phyloP scores from a whole-genome alignment of 2,113 vertebrate genomes.

The Centropus unirufus region DNA sequence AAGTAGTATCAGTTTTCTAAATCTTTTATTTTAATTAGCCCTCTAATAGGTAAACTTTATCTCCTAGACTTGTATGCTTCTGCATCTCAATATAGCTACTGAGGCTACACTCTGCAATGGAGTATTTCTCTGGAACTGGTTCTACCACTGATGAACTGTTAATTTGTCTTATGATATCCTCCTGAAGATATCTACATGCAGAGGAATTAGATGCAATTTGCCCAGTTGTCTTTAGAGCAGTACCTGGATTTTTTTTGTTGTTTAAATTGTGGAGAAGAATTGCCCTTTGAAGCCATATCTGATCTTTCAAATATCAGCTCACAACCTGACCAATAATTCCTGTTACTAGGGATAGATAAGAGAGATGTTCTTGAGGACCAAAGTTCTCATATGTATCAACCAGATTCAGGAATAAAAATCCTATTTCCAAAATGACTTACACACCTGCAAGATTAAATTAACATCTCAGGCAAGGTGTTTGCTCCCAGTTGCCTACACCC shows the following conservation, averaged over 20 bases:
- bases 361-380: background rate
- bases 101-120: background rate
- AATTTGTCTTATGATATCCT: background rate
- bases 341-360: background rate
- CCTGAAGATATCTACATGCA: background rate
- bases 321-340: background rate
- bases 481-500: background rate
- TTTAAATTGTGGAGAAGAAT: background rate
- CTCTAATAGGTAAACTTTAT: background rate
- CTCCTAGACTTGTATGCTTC: background rate
- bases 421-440: background rate
- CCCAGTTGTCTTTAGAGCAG: background rate
- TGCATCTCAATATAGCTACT: background rate
- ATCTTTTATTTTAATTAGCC: background rate
- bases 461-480: background rate
- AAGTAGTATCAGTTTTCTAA: background rate
- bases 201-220: background rate
- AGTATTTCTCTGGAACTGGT: background rate
- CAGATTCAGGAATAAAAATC: background rate
- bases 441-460: background rate
- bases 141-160: background rate
- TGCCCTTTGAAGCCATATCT: background rate
- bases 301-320: background rate
- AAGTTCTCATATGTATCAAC: background rate
- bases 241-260: background rate